phyloP scores from a whole-genome alignment of 1,140 invertebrate genomes.

The Cyclina sinensis region DNA sequence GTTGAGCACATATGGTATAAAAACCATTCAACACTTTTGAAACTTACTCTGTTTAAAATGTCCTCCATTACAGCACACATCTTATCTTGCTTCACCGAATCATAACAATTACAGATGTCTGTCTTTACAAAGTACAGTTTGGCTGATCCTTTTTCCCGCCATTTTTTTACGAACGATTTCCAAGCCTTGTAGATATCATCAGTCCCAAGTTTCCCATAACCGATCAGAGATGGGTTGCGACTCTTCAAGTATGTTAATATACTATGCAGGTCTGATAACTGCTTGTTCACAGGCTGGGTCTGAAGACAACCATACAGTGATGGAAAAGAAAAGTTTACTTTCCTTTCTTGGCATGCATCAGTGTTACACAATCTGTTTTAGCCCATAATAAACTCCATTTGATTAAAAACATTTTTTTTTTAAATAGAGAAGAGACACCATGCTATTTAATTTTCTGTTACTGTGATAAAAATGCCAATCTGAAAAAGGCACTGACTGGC shows the following conservation, averaged over 20 bases:
- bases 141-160: conserved; percentile 37
- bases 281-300: conserved; percentile 77
- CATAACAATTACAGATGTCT: conserved; percentile 78
- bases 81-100: conserved; percentile 74
- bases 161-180: conserved; percentile 58
- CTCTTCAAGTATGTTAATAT: conserved; percentile 72
- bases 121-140: conserved; percentile 79
- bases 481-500: no score
- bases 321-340: no score
- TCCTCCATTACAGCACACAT: conserved; percentile 70
- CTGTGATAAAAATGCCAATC: no score
- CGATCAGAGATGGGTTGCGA: conserved; percentile 56
- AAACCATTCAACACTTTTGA: no score
- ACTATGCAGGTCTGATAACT: conserved; percentile 72
- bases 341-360: no score
- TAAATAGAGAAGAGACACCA: no score
- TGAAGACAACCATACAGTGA: conserved; percentile 58
- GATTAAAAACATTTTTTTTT: no score
- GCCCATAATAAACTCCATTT: no score
- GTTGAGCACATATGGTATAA: no score
- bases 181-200: conserved; percentile 76
- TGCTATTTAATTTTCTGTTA: no score
- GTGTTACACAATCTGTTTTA: no score
- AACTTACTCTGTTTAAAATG: conserved; percentile 72
- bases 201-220: conserved; percentile 74